Evolutionary conservation across 2,888 invertebrate genomes (phyloP).

Genomic region (Cistogaster globosa): DNA sequence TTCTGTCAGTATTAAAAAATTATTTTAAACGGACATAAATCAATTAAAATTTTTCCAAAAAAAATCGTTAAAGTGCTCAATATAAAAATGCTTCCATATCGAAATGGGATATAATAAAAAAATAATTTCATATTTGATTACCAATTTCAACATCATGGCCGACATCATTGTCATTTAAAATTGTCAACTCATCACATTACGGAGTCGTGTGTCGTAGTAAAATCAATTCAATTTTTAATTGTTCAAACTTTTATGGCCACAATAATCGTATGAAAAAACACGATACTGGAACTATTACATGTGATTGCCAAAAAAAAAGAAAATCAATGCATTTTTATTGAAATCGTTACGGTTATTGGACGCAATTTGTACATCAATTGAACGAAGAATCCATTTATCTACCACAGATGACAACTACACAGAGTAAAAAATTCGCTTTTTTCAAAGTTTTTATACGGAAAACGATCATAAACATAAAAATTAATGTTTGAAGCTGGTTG

Average conservation of each 20-base stretch:
- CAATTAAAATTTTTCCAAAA: too few species aligned
- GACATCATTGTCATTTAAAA: slow-evolving; percentile 7
- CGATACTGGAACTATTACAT: slow-evolving; percentile 21
- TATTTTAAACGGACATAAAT: too few species aligned
- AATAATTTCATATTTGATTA: too few species aligned
- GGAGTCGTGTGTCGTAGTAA: slow-evolving; percentile 16
- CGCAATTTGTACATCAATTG: slow-evolving; percentile 25
- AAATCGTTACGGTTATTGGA: slow-evolving; percentile 68
- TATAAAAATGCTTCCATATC: too few species aligned
- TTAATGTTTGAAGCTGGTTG: slow-evolving; percentile 34
- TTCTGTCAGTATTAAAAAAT: too few species aligned
- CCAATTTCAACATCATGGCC: not conserved
- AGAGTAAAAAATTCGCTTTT: slow-evolving; percentile 4
- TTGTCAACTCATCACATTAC: slow-evolving; percentile 28
- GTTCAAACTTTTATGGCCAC: slow-evolving; percentile 24
- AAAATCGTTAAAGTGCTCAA: too few species aligned
- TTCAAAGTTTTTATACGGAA: slow-evolving; percentile 28
- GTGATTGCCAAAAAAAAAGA: slow-evolving; percentile 41
- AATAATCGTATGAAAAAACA: slow-evolving; percentile 34
- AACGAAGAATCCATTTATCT: slow-evolving; percentile 55
- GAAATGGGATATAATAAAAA: too few species aligned
- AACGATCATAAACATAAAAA: slow-evolving; percentile 56
- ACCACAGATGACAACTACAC: slow-evolving; percentile 24
- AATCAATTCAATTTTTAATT: slow-evolving; percentile 44
- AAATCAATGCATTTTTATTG: slow-evolving; percentile 57